phyloP scores from a whole-genome alignment of 2,113 vertebrate species.

The Camelus bactrianus region DNA sequence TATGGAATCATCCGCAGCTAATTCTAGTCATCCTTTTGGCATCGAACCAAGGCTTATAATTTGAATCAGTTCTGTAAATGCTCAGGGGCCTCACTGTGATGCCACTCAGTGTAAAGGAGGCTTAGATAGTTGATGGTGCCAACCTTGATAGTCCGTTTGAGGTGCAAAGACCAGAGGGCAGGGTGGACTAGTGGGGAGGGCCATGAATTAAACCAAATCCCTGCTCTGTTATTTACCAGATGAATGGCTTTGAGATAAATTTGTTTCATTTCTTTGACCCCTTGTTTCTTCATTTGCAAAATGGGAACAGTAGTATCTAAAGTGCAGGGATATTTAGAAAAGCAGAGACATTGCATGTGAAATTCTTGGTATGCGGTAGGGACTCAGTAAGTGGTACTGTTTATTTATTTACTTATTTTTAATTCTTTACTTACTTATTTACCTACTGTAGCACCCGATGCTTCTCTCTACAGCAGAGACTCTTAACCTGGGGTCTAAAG shows the following conservation, averaged over 20 bases:
- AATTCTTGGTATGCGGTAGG: not conserved
- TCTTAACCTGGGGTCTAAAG: not conserved
- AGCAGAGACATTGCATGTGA: not conserved
- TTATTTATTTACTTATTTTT: not conserved
- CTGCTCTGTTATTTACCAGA: not conserved
- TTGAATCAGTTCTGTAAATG: not conserved
- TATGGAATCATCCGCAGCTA: not conserved
- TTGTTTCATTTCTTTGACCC: not conserved
- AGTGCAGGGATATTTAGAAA: not conserved
- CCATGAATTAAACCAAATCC: not conserved
- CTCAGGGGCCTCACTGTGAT: not conserved
- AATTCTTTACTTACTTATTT: not conserved
- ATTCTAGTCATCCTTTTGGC: not conserved
- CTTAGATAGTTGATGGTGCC: not conserved
- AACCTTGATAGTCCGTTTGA: not conserved
- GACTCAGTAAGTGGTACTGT: not conserved
- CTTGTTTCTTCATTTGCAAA: slow-evolving; percentile 23
- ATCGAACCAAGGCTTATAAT: not conserved
- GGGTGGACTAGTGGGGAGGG: not conserved
- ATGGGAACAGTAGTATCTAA: not conserved
- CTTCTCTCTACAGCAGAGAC: not conserved
- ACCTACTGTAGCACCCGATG: not conserved
- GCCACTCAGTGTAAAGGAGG: not conserved
- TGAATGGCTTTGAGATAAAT: not conserved
- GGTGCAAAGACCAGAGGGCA: not conserved